Conservation (phyloP, 2,797 vertebrate genomes). For the Alectoris magna region DNA sequence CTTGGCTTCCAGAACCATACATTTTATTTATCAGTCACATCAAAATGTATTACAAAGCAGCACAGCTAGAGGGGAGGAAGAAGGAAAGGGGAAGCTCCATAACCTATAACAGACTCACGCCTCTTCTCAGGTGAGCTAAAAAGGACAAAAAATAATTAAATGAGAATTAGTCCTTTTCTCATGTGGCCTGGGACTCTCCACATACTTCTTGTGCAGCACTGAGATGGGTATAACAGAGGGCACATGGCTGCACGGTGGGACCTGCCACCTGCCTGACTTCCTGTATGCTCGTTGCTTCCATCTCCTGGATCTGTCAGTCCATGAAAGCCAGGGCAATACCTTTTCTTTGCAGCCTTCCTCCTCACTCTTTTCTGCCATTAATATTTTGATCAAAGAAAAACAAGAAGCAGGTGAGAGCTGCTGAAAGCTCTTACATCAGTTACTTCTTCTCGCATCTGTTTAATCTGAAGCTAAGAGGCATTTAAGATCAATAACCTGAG, state of each 20-base stretch:
- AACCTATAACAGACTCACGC: not conserved
- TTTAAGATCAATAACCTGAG: not conserved
- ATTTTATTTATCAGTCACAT: not conserved
- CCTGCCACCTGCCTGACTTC: not conserved
- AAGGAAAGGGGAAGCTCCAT: not conserved
- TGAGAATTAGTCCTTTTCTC: not conserved
- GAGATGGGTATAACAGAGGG: not conserved
- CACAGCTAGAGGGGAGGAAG: not conserved
- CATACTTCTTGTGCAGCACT: not conserved
- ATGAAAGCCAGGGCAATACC: not conserved
- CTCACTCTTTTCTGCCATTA: not conserved
- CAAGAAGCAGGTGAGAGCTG: conserved; percentile 10
- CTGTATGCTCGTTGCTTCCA: rapidly evolving
- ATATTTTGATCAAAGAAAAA: conserved; percentile 31
- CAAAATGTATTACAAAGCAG: not conserved
- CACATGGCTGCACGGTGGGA: rapidly evolving
- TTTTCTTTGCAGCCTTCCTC: not conserved
- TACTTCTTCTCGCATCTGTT: not conserved
- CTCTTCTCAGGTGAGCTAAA: not conserved
- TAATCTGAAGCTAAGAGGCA: not conserved
- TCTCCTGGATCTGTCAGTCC: not conserved
- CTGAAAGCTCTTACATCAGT: conserved; percentile 7
- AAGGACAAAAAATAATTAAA: not conserved
- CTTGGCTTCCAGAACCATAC: rapidly evolving
- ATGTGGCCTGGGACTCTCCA: not conserved